These are phyloP conservation scores for Montipora capitata DNA, from an alignment of 92 coral and sea anemone species.

Conservation along the genomic window DNA sequence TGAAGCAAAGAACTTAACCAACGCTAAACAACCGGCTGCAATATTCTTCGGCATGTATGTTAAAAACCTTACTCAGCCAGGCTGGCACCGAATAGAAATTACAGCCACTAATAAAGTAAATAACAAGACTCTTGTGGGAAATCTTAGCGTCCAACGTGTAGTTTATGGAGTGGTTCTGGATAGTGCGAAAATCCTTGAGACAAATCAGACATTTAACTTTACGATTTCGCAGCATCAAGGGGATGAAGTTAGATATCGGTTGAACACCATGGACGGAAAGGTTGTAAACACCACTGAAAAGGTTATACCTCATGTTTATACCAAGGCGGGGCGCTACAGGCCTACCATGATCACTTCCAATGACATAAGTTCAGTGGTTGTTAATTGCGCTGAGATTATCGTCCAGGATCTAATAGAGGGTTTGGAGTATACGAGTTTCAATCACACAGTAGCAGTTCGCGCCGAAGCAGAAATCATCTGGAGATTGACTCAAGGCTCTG, in stretches of 20 bases:
- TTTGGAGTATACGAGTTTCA: slow-evolving; percentile 26
- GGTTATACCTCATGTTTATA: slow-evolving; percentile 35
- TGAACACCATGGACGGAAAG: slow-evolving; percentile 64
- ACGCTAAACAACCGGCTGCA: slow-evolving; percentile 72
- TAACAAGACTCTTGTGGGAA: slow-evolving; percentile 41
- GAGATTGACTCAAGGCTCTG: slow-evolving; percentile 55
- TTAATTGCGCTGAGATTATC: slow-evolving; percentile 31
- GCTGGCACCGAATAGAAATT: slow-evolving; percentile 58
- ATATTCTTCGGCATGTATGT: slow-evolving; percentile 54
- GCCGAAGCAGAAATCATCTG: slow-evolving; percentile 35
- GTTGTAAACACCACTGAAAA: slow-evolving; percentile 30
- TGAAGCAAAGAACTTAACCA: slow-evolving; percentile 48
- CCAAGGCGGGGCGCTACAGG: slow-evolving; percentile 63
- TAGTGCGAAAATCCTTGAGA: slow-evolving; percentile 35
- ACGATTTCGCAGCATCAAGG: slow-evolving; percentile 58
- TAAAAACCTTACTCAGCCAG: slow-evolving; percentile 47
- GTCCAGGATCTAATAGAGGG: slow-evolving; percentile 63
- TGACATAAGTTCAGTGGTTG: slow-evolving; percentile 65
- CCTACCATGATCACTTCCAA: slow-evolving; percentile 50
- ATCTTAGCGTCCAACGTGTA: slow-evolving; percentile 64
- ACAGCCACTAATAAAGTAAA: slow-evolving; percentile 77
- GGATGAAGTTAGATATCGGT: slow-evolving; percentile 50
- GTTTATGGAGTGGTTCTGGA: slow-evolving; percentile 40
- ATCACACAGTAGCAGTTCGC: slow-evolving; percentile 35
- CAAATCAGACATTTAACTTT: slow-evolving; percentile 68